Evolutionary conservation across 2,888 invertebrate species (phyloP).

Genomic region (Aspidiotus rigidus): DNA sequence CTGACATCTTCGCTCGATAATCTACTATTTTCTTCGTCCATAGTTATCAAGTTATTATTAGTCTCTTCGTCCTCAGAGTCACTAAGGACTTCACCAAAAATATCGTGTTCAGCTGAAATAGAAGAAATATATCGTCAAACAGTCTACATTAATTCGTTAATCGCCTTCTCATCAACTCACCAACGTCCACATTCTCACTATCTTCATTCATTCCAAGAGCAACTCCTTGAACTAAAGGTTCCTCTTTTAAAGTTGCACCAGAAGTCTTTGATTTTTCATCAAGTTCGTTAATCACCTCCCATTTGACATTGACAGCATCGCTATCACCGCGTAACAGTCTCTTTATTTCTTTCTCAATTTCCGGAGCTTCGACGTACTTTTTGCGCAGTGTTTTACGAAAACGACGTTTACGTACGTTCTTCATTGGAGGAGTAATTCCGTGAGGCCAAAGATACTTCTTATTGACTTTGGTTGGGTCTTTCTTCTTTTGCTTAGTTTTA

Average conservation of each 20-base stretch:
- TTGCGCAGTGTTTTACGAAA: constrained; percentile 93
- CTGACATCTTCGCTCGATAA: constrained; percentile 62
- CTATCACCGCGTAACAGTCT: constrained; percentile 57
- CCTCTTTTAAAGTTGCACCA: constrained; percentile 40
- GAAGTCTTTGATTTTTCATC: constrained; percentile 48
- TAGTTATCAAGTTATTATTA: constrained; percentile 51
- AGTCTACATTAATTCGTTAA: background rate
- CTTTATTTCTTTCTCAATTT: constrained; percentile 81
- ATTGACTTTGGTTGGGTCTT: constrained; percentile 74
- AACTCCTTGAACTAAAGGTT: constrained; percentile 36
- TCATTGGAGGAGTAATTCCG: constrained; percentile 90
- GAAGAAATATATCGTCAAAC: constrained; percentile 6
- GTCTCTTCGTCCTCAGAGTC: constrained; percentile 78
- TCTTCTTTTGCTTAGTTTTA: constrained; percentile 68
- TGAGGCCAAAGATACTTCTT: constrained; percentile 92
- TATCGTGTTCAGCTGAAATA: constrained; percentile 62
- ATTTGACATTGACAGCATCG: constrained; percentile 79
- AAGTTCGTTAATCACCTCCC: constrained; percentile 83
- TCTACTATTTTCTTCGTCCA: constrained; percentile 64
- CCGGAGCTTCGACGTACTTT: constrained; percentile 93
- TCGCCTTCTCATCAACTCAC: background rate
- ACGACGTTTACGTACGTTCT: constrained; percentile 84
- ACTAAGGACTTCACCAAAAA: constrained; percentile 86
- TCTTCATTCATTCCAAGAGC: constrained; percentile 20
- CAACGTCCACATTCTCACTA: constrained; percentile 15